Evolutionary conservation across 2,113 vertebrate genomes (phyloP).

Genomic region (Catharus bicknelli): DNA sequence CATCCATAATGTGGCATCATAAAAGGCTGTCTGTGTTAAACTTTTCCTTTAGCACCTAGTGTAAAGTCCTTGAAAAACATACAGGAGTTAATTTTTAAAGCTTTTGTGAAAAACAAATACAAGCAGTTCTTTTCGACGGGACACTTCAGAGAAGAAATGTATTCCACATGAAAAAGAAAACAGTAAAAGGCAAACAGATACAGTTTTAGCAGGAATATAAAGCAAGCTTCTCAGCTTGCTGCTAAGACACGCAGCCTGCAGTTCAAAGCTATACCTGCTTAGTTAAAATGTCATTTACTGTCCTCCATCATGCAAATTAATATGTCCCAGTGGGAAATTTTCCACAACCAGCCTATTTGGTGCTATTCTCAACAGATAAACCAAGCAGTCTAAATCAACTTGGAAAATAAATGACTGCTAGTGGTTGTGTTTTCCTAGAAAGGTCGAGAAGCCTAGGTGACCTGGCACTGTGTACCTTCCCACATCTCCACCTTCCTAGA

Average conservation of each 20-base stretch:
- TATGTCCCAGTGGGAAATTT: neutral
- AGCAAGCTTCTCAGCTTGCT: neutral
- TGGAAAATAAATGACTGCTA: neutral
- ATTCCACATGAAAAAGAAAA: neutral
- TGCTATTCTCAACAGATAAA: neutral
- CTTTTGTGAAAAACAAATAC: neutral
- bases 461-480: neutral
- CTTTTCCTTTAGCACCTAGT: neutral
- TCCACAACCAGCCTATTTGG: neutral
- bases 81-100: neutral
- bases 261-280: neutral
- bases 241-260: constrained; percentile 3
- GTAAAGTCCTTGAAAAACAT: neutral
- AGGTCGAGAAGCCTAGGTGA: neutral
- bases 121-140: neutral
- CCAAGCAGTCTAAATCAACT: neutral
- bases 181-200: neutral
- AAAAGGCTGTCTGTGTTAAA: neutral
- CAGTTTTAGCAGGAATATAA: neutral
- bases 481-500: neutral
- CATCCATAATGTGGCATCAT: neutral
- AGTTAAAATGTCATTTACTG: neutral
- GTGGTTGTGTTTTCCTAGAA: neutral
- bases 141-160: neutral
- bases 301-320: neutral